Evolutionary conservation across 2,113 vertebrate species (phyloP).

Genomic region (Vombatus ursinus): DNA sequence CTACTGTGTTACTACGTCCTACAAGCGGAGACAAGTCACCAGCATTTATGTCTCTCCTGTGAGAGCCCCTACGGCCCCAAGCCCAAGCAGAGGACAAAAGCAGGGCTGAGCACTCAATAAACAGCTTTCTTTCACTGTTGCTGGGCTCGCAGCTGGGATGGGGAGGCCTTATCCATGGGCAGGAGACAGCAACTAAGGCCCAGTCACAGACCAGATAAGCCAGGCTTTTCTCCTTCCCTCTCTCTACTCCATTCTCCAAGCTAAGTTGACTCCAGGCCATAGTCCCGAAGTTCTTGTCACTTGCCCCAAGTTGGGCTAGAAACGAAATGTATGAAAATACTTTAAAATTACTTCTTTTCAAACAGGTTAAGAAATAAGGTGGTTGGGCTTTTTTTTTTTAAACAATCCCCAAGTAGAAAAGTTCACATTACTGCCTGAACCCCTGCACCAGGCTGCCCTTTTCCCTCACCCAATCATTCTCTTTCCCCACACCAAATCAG

Average conservation of each 20-base stretch:
- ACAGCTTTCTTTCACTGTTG: not conserved
- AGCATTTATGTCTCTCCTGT: not conserved
- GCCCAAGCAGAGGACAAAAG: not conserved
- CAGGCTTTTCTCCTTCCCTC: not conserved
- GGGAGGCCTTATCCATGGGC: not conserved
- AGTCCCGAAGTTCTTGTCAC: not conserved
- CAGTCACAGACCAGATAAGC: not conserved
- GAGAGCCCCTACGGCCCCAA: not conserved
- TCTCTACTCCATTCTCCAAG: not conserved
- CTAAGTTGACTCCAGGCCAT: not conserved
- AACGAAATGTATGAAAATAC: constrained; percentile 86
- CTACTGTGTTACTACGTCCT: not conserved
- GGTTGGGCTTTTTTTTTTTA: constrained; percentile 56
- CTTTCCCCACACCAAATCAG: constrained; percentile 75
- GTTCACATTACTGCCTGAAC: constrained; percentile 69
- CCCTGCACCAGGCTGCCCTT: constrained; percentile 11
- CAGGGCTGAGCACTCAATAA: not conserved
- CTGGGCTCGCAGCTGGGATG: not conserved
- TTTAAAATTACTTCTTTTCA: constrained; percentile 84
- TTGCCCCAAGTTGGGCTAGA: constrained; percentile 68
- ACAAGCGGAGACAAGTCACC: not conserved
- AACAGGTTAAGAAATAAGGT: constrained; percentile 86
- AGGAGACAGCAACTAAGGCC: not conserved
- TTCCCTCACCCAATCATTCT: not conserved
- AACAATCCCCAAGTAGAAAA: constrained; percentile 81